phyloP scores from a whole-genome alignment of 2,888 invertebrate genomes.

The Helleia helle region DNA sequence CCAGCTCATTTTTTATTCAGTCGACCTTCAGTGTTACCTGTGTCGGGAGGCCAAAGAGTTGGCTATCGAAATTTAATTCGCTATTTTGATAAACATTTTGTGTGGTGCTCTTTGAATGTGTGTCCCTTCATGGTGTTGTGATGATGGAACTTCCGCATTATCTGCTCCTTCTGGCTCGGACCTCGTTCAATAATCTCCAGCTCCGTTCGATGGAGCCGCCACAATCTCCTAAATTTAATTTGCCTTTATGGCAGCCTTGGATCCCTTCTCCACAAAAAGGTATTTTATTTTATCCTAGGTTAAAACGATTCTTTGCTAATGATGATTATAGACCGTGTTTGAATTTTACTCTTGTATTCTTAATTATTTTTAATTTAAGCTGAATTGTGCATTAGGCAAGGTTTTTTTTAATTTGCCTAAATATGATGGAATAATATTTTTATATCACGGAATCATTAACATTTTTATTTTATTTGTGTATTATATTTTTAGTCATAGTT shows the following conservation, averaged over 20 bases:
- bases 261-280: slow-evolving; percentile 55
- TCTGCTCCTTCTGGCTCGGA: slow-evolving; percentile 55
- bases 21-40: slow-evolving; percentile 73
- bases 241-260: slow-evolving; percentile 70
- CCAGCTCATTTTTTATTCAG: slow-evolving; percentile 73
- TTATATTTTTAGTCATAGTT: too few species aligned
- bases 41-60: slow-evolving; percentile 60
- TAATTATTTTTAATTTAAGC: too few species aligned
- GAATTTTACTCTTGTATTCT: too few species aligned
- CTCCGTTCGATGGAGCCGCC: slow-evolving; percentile 63
- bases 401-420: too few species aligned
- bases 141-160: slow-evolving; percentile 69
- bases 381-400: too few species aligned
- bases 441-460: too few species aligned
- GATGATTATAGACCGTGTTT: too few species aligned
- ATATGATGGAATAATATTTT: too few species aligned
- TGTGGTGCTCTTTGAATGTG: slow-evolving; percentile 14
- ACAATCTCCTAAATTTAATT: slow-evolving; percentile 65
- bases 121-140: slow-evolving; percentile 27
- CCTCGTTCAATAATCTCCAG: slow-evolving; percentile 46
- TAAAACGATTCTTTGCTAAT: too few species aligned
- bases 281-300: too few species aligned
- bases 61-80: slow-evolving; percentile 31
- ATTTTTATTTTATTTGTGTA: too few species aligned
- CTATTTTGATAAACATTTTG: slow-evolving; percentile 25